These are phyloP conservation scores for Antigone vipio DNA, from an alignment of 2,113 vertebrate genomes.

Conservation along the genomic window DNA sequence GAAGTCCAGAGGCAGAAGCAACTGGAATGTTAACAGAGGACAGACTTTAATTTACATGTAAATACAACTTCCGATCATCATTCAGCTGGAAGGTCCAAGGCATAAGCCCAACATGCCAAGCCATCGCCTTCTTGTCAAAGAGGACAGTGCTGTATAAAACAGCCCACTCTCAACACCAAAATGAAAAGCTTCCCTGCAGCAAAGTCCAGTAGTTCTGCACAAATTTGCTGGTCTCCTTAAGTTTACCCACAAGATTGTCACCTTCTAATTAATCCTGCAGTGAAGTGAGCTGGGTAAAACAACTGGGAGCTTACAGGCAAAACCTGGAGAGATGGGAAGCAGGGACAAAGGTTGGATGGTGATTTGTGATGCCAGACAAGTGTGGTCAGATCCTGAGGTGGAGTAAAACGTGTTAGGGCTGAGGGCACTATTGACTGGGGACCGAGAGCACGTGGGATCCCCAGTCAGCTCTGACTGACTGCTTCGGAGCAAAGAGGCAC, in stretches of 20 bases:
- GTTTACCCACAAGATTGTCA: neutral
- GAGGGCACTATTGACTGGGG: neutral
- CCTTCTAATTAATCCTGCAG: neutral
- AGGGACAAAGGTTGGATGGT: neutral
- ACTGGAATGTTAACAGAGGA: conserved; percentile 61
- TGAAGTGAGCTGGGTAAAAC: neutral
- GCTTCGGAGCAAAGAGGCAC: neutral
- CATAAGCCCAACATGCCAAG: neutral
- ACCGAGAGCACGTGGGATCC: neutral
- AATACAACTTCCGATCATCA: conserved; percentile 67
- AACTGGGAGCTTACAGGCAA: neutral
- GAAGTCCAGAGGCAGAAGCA: conserved; percentile 47
- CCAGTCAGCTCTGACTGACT: neutral
- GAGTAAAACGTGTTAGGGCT: neutral
- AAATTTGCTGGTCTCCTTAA: neutral
- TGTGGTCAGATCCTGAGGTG: neutral
- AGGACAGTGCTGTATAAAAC: neutral
- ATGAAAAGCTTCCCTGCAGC: neutral
- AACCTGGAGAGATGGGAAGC: neutral
- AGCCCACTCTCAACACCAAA: neutral
- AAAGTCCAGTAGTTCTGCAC: neutral
- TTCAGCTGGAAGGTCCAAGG: conserved; percentile 40
- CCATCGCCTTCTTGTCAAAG: neutral
- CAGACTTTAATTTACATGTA: conserved; percentile 77
- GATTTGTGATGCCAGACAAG: neutral